phyloP scores from a whole-genome alignment of 2,113 vertebrate genomes.

The Thryonomys swinderianus region DNA sequence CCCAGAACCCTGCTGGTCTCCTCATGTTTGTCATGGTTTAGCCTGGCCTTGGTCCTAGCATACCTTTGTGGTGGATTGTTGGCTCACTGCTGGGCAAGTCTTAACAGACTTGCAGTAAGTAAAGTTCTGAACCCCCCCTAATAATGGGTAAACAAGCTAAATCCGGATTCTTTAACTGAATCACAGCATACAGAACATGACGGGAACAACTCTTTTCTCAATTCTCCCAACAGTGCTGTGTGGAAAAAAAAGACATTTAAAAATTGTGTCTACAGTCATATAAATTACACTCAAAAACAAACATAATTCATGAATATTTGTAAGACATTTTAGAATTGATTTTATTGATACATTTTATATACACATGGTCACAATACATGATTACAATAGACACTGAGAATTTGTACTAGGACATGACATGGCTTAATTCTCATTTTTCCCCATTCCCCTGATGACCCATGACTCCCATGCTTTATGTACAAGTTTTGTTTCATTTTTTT shows the following conservation, averaged over 20 bases:
- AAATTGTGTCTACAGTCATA: neutral
- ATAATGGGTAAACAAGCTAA: constrained; percentile 33
- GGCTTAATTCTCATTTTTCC: too few species aligned
- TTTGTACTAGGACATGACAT: too few species aligned
- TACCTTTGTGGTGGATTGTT: neutral
- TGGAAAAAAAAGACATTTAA: neutral
- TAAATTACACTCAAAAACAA: neutral
- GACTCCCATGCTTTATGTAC: too few species aligned
- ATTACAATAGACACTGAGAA: too few species aligned
- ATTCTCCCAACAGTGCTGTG: neutral
- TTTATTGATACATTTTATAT: too few species aligned
- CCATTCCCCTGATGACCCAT: too few species aligned
- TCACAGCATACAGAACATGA: neutral
- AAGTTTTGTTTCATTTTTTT: too few species aligned
- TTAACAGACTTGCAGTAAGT: constrained; percentile 32
- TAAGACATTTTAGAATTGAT: neutral
- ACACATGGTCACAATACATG: too few species aligned
- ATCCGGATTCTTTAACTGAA: neutral
- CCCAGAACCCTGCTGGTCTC: neutral
- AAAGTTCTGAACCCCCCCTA: neutral
- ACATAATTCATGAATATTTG: neutral
- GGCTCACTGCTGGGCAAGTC: neutral
- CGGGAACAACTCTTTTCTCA: neutral
- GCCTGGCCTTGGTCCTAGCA: neutral
- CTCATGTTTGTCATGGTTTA: neutral